Percentiles rank a stretch among this genome's conserved stretches.
Conservation (phyloP, 1,140 invertebrate genomes). For the Atopsyche davidsoni region DNA sequence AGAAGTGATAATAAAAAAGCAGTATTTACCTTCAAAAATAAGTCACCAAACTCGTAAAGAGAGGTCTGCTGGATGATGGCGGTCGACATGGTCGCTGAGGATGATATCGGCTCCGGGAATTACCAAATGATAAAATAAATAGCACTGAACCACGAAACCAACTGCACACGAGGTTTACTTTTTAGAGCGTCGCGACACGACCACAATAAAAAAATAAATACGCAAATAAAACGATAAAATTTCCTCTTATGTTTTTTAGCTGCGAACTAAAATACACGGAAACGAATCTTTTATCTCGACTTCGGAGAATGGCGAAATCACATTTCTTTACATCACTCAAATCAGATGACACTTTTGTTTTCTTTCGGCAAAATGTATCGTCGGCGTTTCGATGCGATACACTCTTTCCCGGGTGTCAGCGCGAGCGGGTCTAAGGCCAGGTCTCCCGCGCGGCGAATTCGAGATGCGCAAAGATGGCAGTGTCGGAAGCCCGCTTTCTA, state of each 20-base stretch:
- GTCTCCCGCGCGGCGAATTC: constrained; percentile 11
- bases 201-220: constrained; percentile 15
- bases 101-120: constrained; percentile 12
- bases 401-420: constrained; percentile 19
- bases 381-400: constrained; percentile 12
- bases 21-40: constrained; percentile 48
- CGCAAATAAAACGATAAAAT: constrained; percentile 7
- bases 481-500: constrained; percentile 20
- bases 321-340: constrained; percentile 17
- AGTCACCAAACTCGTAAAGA: constrained; percentile 49
- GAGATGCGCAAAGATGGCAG: constrained; percentile 10
- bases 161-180: constrained; percentile 15
- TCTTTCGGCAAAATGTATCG: constrained; percentile 18
- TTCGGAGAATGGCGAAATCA: constrained; percentile 15
- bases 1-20: constrained; percentile 4
- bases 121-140: constrained; percentile 17
- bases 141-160: constrained; percentile 21
- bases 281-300: constrained; percentile 12
- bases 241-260: constrained; percentile 20
- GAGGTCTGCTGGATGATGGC: constrained; percentile 51
- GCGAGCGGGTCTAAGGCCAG: constrained; percentile 13
- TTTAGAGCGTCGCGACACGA: constrained; percentile 5
- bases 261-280: constrained; percentile 20
- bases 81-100: constrained; percentile 41
- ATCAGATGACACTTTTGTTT: constrained; percentile 9